Evolutionary conservation across 2,797 vertebrate species (phyloP), one percentile per base, ranked within the genome.

Genomic region (Gadopsis marmoratus): DNA sequence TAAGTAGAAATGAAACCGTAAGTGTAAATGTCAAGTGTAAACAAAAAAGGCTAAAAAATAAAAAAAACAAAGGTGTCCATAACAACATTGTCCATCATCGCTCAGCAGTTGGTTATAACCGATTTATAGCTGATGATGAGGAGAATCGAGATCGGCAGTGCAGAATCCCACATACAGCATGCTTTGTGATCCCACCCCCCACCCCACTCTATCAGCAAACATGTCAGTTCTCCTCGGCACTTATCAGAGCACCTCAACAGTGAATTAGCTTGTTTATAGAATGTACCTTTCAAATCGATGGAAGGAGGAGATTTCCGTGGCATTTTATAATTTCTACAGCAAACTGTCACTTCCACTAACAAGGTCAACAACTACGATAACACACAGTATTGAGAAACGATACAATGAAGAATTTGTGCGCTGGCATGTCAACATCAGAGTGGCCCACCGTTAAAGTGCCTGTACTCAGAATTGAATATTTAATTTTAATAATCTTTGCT

Each of bases 101-200:
- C 87, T 72, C 68, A 59, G 72, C 65, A 72, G 74, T 74, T 45
- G 66, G 73, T 86, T 84, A 81, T 82, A 76, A 71, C 72, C 77
- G 91, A 91, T 90, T 87, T 78, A 85, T 82, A 43, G 72, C 47
- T 3, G 58, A 70, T 60, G 88, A 91, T 88, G 79, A 82, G 74
- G 62, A 13, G 56, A 70, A 85, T 89, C 65, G 80, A 76, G 80
- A 70, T 72, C 71, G 5, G 74, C 50, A 14, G 55, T 17, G 71
- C 81, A 78, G 77, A 66, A 77, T 80, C 45, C 62, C 54, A 75
- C 79, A 77, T 48, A 56, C 47, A 48, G 78, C 62, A n/a, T 2
- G 50, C 76, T 71, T 67, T 82, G 60, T 68, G 66, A 86, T 88
- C 14, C 83, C 74, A 74, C 3, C 9, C 37, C 37, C 37, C 9